Evolutionary conservation across 2,888 invertebrate species (phyloP), one percentile per base, ranked within the genome.

Genomic region (Xestia rhomboidea): DNA sequence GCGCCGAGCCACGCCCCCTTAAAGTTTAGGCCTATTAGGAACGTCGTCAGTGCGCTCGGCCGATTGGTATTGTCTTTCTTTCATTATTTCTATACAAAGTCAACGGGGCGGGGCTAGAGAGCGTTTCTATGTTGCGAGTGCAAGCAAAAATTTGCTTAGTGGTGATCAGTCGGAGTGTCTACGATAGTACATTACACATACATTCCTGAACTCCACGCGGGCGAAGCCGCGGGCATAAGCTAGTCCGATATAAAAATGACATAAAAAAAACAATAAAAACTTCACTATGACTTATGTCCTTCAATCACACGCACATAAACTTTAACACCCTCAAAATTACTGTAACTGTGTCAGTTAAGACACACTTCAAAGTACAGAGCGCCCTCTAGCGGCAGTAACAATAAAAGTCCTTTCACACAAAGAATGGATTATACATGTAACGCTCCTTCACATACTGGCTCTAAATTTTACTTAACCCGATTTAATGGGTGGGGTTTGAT

Each of bases 351-450:
- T 30, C 30, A 46, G 46, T 75, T 72, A 18, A 27, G 44, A 34
- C 49, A 62, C 69, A 73, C 63, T 44, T 67, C 57, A 77, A 68
- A 76, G 73, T 63, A 57, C 38, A 30, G 24, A 73, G 41, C 79
- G 82, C 66, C 77, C 72, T 60, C 86, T 85, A 67, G 69, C 63
- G 78, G 21, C 34, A 64, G 64, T 68, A 73, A 72, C 68, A 68
- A 76, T 79, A 85, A 81, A 87, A 91, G 90, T 92, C 90, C 89
- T 89, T 84, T 79, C 82, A 80, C 83, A 82, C 89, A 87, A 90
- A 86, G 90, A 93, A 94, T 94, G 94, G 93, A 92, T 93, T 92
- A 91, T 90, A 90, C 93, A 90, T 93, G 94, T 93, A 89, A 89
- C 85, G 88, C 88, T 66, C 68, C 89, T 89, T 88, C 87, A 90